Conservation (phyloP, 1,140 invertebrate species). For the Euura saliciscinereae region DNA sequence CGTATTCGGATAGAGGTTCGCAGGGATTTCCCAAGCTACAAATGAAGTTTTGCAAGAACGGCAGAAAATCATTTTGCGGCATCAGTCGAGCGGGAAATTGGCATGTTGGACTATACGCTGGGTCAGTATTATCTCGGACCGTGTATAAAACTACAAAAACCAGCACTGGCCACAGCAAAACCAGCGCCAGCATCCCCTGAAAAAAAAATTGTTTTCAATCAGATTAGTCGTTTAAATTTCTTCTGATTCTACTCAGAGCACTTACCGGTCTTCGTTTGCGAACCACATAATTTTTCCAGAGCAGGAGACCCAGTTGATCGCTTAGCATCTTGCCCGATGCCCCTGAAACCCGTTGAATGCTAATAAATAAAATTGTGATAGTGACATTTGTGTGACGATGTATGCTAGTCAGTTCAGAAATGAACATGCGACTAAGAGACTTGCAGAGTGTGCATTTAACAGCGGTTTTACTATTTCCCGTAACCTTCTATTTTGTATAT, state of each 20-base stretch:
- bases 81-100: slow-evolving; percentile 68
- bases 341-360: neutral
- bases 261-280: slow-evolving; percentile 64
- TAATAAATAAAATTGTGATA: neutral
- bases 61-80: slow-evolving; percentile 65
- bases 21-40: slow-evolving; percentile 71
- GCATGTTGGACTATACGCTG: slow-evolving; percentile 62
- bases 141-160: slow-evolving; percentile 61
- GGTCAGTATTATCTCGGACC: slow-evolving; percentile 61
- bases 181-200: slow-evolving; percentile 60
- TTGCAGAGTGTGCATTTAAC: neutral
- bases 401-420: neutral
- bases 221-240: no score
- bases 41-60: slow-evolving; percentile 70
- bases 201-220: slow-evolving; percentile 27
- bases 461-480: no score
- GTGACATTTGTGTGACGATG: neutral
- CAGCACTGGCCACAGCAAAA: slow-evolving; percentile 60
- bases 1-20: slow-evolving; percentile 60
- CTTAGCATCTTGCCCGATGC: slow-evolving; percentile 35
- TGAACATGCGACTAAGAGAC: slow-evolving; percentile 13
- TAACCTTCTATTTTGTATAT: no score
- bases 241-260: slow-evolving; percentile 1
- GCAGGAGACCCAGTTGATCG: slow-evolving; percentile 63
- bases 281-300: slow-evolving; percentile 68